phyloP scores from a whole-genome alignment of 2,888 invertebrate species.

The Macrosoma leucophasiata region DNA sequence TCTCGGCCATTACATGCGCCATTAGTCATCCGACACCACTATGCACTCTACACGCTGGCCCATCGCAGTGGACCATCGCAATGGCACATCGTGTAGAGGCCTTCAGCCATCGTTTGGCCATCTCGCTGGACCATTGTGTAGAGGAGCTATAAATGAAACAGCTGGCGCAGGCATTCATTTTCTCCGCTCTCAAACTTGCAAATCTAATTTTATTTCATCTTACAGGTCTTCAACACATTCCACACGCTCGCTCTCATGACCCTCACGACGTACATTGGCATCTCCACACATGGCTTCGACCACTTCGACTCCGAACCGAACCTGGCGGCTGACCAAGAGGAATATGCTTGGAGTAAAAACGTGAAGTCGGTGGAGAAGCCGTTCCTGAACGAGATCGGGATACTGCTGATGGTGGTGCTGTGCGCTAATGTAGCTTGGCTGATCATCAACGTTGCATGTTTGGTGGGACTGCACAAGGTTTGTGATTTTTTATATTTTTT shows the following conservation, averaged over 20 bases:
- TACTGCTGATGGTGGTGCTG: slow-evolving; percentile 30
- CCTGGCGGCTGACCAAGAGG: slow-evolving; percentile 14
- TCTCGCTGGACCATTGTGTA: too few species aligned
- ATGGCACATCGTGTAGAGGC: too few species aligned
- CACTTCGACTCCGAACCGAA: slow-evolving; percentile 27
- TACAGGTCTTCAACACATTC: slow-evolving; percentile 34
- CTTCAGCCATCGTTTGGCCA: too few species aligned
- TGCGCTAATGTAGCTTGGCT: slow-evolving; percentile 34
- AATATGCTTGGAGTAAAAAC: neutral
- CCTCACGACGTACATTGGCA: slow-evolving; percentile 28
- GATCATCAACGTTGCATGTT: slow-evolving; percentile 34
- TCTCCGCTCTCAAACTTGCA: neutral
- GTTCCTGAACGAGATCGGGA: slow-evolving; percentile 26
- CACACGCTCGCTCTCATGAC: slow-evolving; percentile 30
- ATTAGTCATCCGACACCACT: too few species aligned
- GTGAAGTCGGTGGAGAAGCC: slow-evolving; percentile 24
- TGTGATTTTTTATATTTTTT: too few species aligned
- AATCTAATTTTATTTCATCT: slow-evolving; percentile 9
- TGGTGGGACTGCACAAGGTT: slow-evolving; percentile 43
- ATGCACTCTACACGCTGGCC: too few species aligned
- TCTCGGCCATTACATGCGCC: too few species aligned
- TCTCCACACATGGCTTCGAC: slow-evolving; percentile 35
- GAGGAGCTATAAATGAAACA: neutral
- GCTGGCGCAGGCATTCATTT: neutral
- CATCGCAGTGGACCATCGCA: too few species aligned